Conservation (phyloP, 1,140 invertebrate species). For the Aplysia californica region DNA sequence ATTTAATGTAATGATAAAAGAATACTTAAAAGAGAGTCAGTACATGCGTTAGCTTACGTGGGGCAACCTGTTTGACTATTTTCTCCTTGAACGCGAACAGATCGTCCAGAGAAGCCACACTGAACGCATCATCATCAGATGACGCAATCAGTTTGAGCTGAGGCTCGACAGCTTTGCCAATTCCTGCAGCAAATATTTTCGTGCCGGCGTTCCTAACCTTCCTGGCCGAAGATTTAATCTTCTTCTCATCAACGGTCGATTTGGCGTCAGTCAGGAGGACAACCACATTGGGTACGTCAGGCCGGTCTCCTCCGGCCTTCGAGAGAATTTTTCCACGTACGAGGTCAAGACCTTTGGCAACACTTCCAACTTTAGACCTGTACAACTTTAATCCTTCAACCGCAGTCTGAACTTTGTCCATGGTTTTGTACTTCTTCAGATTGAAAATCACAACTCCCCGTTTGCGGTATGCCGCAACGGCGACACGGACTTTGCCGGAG, state of each 20-base stretch:
- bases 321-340: slow-evolving; percentile 42
- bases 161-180: not conserved
- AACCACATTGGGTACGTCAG: slow-evolving; percentile 54
- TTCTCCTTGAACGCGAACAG: not conserved
- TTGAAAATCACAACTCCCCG: slow-evolving; percentile 46
- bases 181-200: not conserved
- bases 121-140: not conserved
- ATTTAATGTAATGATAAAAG: no score
- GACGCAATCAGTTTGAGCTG: not conserved
- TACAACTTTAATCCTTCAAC: not conserved
- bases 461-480: slow-evolving; percentile 45
- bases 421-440: slow-evolving; percentile 40
- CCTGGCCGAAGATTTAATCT: slow-evolving; percentile 37
- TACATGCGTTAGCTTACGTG: no score
- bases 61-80: not conserved
- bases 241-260: slow-evolving; percentile 38
- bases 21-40: no score
- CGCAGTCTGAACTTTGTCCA: slow-evolving; percentile 1
- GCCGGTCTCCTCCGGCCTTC: slow-evolving; percentile 46
- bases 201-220: slow-evolving; percentile 27
- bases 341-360: not conserved
- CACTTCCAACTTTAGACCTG: not conserved
- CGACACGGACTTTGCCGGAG: slow-evolving; percentile 42
- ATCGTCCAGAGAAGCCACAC: not conserved
- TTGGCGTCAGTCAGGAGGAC: slow-evolving; percentile 59